Evolutionary conservation across 2,888 invertebrate genomes (phyloP), one percentile per base, ranked within the genome.

Genomic region (Calliphora vomitoria): DNA sequence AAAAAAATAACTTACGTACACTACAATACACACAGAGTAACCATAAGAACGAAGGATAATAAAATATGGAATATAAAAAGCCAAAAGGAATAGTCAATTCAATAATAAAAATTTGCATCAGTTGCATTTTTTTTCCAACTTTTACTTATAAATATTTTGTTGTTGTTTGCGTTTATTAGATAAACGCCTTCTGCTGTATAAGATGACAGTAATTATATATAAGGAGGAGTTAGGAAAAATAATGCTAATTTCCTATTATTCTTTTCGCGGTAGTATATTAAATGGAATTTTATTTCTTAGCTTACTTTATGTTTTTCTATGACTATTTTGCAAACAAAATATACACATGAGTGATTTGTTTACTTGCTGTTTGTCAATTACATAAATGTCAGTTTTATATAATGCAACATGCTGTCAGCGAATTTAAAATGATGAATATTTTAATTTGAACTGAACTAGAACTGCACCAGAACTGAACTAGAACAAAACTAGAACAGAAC

Each of bases 41-140:
- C 8, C 58, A 58, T 20, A 3, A 55, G 10, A 3, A 55, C 5
- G 18, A 55, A 55, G 11, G 20, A 55, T 8, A 1, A 3, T 55
- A 58, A 58, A 55, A 55, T 55, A 20, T 20, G 20, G 1, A 20
- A 18, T 44, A 18, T 10, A 35, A 69, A 58, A 58, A 6, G 6
- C 69, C 13, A 15, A 58, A 35, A 58, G 55, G 10, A 74, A 69
- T 68, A 60, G 38, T 38, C 13, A 69, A 83, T 76, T 85, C 74
- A 81, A 76, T 85, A 76, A 81, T 50, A 71, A 64, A 41, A 58
- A 85, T 81, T 66, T 86, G 81, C 76, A 60, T 72, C 78, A 72
- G 8, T 78, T 66, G 58, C 62, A 35, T 69, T 35, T 55, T 15
- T 44, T 50, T 11, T 68, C 35, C n/a, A 31, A 38, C 8, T 35